These are phyloP conservation scores for Lepidurus couesii DNA, from an alignment of 1,140 invertebrate genomes.

Conservation along the genomic window DNA sequence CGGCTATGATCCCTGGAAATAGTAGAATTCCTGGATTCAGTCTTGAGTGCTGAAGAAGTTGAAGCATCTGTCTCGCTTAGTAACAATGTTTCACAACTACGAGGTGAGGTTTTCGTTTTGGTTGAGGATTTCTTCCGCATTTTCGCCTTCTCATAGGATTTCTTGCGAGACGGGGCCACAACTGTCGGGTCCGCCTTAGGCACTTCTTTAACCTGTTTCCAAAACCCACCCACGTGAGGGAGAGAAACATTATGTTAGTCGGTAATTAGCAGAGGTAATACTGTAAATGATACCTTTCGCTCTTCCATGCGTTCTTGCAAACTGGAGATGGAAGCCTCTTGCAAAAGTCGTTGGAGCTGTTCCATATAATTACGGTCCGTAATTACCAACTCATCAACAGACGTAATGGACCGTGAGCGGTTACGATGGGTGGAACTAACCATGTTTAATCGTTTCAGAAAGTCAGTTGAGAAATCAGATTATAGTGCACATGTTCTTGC, in stretches of 20 bases:
- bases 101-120: neutral
- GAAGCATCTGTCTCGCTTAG: neutral
- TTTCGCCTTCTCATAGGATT: neutral
- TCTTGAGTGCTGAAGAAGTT: neutral
- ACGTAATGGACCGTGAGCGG: slow-evolving; percentile 26
- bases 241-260: neutral
- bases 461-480: too few relatives aligned
- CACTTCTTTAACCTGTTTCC: neutral
- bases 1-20: neutral
- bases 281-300: slow-evolving; percentile 1
- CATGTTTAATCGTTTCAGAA: too few relatives aligned
- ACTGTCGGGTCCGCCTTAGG: neutral
- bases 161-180: neutral
- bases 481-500: too few relatives aligned
- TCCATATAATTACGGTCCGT: slow-evolving; percentile 33
- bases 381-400: slow-evolving; percentile 15
- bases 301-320: slow-evolving; percentile 31
- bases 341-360: slow-evolving; percentile 13
- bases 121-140: neutral
- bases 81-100: neutral
- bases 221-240: neutral
- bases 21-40: neutral
- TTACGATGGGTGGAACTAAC: neutral
- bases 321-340: slow-evolving; percentile 30
- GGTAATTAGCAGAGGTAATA: neutral